Base-by-base conservation (phyloP, 2,888 invertebrate genomes). In the Taphrorychus bicolor region DNA sequence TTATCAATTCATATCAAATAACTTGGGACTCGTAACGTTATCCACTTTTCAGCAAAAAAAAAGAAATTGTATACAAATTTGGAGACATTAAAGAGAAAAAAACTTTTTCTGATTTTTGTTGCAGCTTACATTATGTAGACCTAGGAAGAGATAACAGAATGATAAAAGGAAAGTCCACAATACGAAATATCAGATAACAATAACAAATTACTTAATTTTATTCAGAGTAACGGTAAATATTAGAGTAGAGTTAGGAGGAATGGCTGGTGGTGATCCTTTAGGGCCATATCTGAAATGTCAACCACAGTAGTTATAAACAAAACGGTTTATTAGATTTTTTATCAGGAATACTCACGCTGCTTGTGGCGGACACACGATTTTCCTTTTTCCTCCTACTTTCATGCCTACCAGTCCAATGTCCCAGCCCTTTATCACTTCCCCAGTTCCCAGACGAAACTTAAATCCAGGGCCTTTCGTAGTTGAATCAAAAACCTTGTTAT, bases 321-420 rank as follows among this genome's bases (percentile, higher is more conserved):
- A 48, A 41, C 11, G 14, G n/a, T 21, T 14, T 23, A 16, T 7
- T 22, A 41, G 5, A 57, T 5, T 57, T 16, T 17, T 18, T n/a
- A n/a, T n/a, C 5, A 14, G 32, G 4, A 40, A 61, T 18, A 87
- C 93, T 87, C 89, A 97, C 88, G 90, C 97, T 88, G 94, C 89
- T 53, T 88, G 83, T 54, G 96, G 89, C 68, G 97, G 97, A 80
- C 95, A 91, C 14, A 87, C 87, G 59, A 97, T 88, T 76, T 88
- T 89, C 79, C 97, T 87, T 82, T 94, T 95, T 73, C 96, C 97
- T 24, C 97, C 97, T 66, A 95, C 90, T 83, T 93, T 95, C 97
- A 98, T 97, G 54, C 97, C 96, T 42, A 83, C 83, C n/a, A 96
- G 84, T 57, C 95, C 97, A 40, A 91, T 83, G 77, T 97, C 96